Evolutionary conservation across 2,888 invertebrate species (phyloP).

Genomic region (Phyllotreta cruciferae): DNA sequence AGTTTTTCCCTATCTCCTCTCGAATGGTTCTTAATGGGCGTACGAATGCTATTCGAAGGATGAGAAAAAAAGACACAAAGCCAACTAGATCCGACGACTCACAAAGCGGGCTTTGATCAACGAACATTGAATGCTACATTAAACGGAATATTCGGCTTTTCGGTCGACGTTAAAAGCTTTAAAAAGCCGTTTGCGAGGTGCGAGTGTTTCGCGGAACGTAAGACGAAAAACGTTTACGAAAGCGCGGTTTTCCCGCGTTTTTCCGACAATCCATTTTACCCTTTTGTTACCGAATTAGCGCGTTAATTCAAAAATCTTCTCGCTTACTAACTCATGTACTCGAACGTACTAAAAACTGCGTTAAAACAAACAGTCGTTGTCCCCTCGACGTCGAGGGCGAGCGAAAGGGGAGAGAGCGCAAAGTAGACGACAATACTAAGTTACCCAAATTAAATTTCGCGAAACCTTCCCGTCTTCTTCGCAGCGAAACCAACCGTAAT

Average conservation of each 20-base stretch:
- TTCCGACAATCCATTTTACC: no score
- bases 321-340: background rate
- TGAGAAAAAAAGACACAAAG: conserved; percentile 25
- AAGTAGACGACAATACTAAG: conserved; percentile 33
- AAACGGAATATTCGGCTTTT: conserved; percentile 40
- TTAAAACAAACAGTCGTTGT: background rate
- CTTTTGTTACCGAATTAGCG: no score
- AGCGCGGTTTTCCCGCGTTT: no score
- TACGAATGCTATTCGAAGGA: no score
- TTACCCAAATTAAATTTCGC: conserved; percentile 58
- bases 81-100: background rate
- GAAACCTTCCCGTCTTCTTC: conserved; percentile 40
- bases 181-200: conserved; percentile 30
- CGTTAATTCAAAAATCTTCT: no score
- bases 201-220: background rate
- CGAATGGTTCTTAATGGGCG: no score
- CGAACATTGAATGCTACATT: conserved; percentile 38
- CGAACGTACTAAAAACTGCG: background rate
- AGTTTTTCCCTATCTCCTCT: no score
- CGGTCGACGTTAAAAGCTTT: conserved; percentile 39
- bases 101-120: conserved; percentile 41
- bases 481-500: conserved; percentile 43
- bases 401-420: background rate
- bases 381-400: background rate
- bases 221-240: no score